phyloP scores from a whole-genome alignment of 92 coral and sea anemone genomes.

The Porites cylindrica region DNA sequence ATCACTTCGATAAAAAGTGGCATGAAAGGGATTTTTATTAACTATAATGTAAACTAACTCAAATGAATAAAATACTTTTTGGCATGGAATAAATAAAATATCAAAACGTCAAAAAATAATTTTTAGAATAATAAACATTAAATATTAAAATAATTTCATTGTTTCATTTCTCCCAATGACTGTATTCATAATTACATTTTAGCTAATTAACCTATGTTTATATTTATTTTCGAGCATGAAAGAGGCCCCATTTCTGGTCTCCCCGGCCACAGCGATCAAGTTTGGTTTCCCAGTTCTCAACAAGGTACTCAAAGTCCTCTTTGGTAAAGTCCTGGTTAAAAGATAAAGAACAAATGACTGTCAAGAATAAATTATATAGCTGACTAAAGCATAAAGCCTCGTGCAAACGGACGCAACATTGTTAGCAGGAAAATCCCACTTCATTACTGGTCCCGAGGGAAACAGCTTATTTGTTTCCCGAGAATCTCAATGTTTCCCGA shows the following conservation, averaged over 20 bases:
- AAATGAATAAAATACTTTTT: too few species aligned
- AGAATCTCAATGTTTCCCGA: too few species aligned
- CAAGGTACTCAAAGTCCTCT: conserved; percentile 83
- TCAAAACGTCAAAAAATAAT: too few species aligned
- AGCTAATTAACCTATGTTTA: background rate
- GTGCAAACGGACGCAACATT: background rate
- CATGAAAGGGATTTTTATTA: too few species aligned
- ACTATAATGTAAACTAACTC: too few species aligned
- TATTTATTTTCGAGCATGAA: conserved; percentile 76
- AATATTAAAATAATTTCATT: background rate
- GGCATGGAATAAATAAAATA: too few species aligned
- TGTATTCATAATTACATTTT: background rate
- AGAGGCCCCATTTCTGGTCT: conserved; percentile 96
- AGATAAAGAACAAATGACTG: conserved; percentile 1
- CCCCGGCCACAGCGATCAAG: conserved; percentile 86
- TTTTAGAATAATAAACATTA: too few species aligned
- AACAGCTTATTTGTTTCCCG: too few species aligned
- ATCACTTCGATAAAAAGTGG: too few species aligned
- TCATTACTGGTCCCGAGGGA: too few species aligned
- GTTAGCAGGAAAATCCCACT: too few species aligned
- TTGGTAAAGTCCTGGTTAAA: conserved; percentile 77
- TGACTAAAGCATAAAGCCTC: background rate
- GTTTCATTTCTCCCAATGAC: background rate
- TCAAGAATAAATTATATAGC: background rate
- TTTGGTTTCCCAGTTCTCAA: conserved; percentile 89